phyloP scores from a whole-genome alignment of 64 coral and sea anemone species.

The Astreopora myriophthalma region DNA sequence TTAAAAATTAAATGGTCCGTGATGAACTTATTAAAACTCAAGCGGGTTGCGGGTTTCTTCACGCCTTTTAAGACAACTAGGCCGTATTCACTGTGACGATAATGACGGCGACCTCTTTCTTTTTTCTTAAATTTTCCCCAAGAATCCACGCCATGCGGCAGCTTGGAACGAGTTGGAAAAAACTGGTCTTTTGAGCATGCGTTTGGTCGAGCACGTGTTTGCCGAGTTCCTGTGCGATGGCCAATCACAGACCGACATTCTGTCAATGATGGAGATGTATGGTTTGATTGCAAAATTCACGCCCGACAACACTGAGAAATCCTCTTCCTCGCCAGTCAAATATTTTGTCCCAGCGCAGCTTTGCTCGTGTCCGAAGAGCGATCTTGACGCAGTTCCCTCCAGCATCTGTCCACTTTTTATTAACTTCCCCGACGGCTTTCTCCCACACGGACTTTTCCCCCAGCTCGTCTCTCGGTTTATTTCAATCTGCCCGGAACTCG shows the following conservation, averaged over 20 bases:
- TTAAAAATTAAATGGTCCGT: no score
- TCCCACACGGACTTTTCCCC: slow-evolving; percentile 53
- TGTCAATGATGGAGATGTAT: slow-evolving; percentile 69
- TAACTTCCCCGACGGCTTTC: slow-evolving; percentile 54
- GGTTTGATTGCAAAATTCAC: slow-evolving; percentile 60
- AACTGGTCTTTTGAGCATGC: slow-evolving; percentile 63
- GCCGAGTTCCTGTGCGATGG: slow-evolving; percentile 24
- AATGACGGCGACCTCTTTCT: neutral
- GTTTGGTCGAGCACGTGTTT: slow-evolving; percentile 64
- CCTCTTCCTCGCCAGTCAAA: neutral
- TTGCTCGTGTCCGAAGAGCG: slow-evolving; percentile 18
- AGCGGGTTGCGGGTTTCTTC: no score
- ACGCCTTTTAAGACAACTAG: no score
- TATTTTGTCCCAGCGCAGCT: slow-evolving; percentile 71
- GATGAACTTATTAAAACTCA: no score
- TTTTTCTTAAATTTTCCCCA: neutral
- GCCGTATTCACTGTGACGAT: no score
- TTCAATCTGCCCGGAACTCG: slow-evolving; percentile 3
- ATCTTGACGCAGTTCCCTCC: neutral
- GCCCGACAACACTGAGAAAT: neutral
- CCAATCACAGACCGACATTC: slow-evolving; percentile 48
- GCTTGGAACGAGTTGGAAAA: slow-evolving; percentile 52
- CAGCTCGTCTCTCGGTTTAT: slow-evolving; percentile 56
- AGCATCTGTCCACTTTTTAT: slow-evolving; percentile 39
- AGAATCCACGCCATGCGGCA: slow-evolving; percentile 40